Conservation (phyloP, 2,888 invertebrate genomes). For the Drosophila rellima region DNA sequence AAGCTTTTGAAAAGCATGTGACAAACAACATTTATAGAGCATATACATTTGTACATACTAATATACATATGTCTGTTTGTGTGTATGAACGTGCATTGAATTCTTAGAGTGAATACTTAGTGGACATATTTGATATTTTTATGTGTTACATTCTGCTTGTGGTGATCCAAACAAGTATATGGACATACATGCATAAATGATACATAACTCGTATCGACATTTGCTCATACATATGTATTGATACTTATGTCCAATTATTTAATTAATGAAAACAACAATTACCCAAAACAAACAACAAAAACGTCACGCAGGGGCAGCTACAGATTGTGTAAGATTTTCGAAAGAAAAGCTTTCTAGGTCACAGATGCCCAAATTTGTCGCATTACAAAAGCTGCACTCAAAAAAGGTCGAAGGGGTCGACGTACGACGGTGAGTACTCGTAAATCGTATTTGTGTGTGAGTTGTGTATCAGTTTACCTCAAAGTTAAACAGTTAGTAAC, state of each 20-base stretch:
- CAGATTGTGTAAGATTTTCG: slow-evolving; percentile 62
- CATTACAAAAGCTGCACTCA: slow-evolving; percentile 45
- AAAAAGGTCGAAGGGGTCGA: slow-evolving; percentile 61
- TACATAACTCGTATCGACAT: slow-evolving; percentile 4
- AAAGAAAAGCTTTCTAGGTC: slow-evolving; percentile 82
- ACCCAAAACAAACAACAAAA: slow-evolving; percentile 36
- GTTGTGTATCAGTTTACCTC: slow-evolving; percentile 15
- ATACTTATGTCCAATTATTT: slow-evolving; percentile 36
- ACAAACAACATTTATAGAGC: slow-evolving; percentile 21
- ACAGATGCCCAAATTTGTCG: slow-evolving; percentile 45
- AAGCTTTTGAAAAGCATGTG: slow-evolving; percentile 29
- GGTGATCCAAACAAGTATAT: neutral
- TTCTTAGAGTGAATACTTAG: slow-evolving; percentile 15
- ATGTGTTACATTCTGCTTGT: slow-evolving; percentile 18
- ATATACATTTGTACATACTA: neutral
- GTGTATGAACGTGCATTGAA: slow-evolving; percentile 25
- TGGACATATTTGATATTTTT: slow-evolving; percentile 22
- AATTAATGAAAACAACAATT: slow-evolving; percentile 68
- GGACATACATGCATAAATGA: neutral
- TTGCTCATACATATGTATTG: slow-evolving; percentile 19
- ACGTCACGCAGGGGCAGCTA: slow-evolving; percentile 58
- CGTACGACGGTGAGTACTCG: slow-evolving; percentile 2
- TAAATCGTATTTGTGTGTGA: neutral
- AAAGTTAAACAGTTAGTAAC: slow-evolving; percentile 24
- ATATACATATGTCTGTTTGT: neutral